These are phyloP conservation scores for Muscicapa striata DNA, from an alignment of 2,797 vertebrate species.

Conservation along the genomic window DNA sequence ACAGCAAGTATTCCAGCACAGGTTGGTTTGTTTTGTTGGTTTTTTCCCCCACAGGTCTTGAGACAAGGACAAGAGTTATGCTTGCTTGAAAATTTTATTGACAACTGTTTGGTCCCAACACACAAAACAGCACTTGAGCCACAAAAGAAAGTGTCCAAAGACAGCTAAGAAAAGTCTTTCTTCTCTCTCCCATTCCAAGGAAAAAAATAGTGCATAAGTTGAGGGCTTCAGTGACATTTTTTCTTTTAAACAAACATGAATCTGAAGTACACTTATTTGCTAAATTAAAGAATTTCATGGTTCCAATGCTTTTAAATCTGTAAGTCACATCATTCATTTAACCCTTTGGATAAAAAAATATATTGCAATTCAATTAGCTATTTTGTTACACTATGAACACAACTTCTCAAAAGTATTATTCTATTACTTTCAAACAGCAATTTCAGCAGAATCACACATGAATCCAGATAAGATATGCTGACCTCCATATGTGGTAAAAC, in stretches of 20 bases:
- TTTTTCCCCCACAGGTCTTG: background rate
- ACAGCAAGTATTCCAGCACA: background rate
- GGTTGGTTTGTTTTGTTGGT: background rate
- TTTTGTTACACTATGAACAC: constrained; percentile 61
- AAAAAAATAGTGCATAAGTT: constrained; percentile 70
- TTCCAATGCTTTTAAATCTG: constrained; percentile 69
- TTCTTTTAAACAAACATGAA: constrained; percentile 67
- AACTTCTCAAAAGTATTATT: constrained; percentile 36
- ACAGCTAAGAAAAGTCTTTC: constrained; percentile 67
- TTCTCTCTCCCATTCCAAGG: constrained; percentile 54
- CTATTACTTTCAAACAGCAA: constrained; percentile 57
- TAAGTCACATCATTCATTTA: constrained; percentile 74
- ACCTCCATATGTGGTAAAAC: background rate
- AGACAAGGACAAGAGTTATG: constrained; percentile 73
- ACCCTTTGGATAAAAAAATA: constrained; percentile 77
- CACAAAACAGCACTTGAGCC: constrained; percentile 84
- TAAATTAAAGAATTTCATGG: constrained; percentile 73
- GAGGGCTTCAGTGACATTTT: constrained; percentile 68
- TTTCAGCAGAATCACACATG: constrained; percentile 45
- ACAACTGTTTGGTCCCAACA: constrained; percentile 93
- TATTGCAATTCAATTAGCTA: constrained; percentile 62
- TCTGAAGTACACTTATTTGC: constrained; percentile 66
- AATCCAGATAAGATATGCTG: constrained; percentile 45
- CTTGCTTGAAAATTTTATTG: constrained; percentile 96
- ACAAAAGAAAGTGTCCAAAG: constrained; percentile 76